Percentiles rank a stretch among this genome's conserved stretches.
phyloP scores from a whole-genome alignment of 2,113 vertebrate genomes.

The Neomonachus schauinslandi region DNA sequence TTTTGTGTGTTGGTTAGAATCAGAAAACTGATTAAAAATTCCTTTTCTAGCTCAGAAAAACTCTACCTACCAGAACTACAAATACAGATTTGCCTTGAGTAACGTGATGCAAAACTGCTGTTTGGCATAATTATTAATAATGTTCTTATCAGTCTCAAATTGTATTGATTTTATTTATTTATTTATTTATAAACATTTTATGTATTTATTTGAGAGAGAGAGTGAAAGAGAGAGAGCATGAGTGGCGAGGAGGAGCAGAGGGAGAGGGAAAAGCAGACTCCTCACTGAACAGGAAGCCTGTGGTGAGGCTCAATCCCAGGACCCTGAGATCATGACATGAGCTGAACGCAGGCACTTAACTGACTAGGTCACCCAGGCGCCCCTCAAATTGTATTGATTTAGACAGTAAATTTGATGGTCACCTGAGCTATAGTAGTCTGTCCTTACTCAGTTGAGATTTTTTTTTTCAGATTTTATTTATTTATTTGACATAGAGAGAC shows the following conservation, averaged over 20 bases:
- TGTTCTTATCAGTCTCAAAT: not conserved
- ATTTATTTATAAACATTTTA: not conserved
- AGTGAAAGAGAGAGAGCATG: not conserved
- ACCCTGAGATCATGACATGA: not conserved
- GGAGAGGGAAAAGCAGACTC: not conserved
- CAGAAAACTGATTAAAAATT: not conserved
- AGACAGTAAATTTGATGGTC: not conserved
- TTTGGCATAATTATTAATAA: not conserved
- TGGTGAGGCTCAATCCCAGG: not conserved
- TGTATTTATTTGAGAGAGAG: not conserved
- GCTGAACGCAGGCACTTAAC: not conserved
- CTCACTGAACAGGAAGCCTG: not conserved
- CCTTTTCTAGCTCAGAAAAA: not conserved
- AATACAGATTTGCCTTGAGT: not conserved
- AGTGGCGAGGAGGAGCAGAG: not conserved
- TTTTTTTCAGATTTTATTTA: too few relatives aligned
- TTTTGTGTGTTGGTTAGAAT: not conserved
- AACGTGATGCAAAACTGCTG: rapidly evolving
- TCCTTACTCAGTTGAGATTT: not conserved
- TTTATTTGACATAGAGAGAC: too few relatives aligned
- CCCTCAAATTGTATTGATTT: not conserved
- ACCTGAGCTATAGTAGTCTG: not conserved
- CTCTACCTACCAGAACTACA: not conserved
- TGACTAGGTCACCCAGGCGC: not conserved
- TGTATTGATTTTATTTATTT: not conserved